Evolutionary conservation across 2,888 invertebrate species (phyloP).

Genomic region (Odontothrips loti): DNA sequence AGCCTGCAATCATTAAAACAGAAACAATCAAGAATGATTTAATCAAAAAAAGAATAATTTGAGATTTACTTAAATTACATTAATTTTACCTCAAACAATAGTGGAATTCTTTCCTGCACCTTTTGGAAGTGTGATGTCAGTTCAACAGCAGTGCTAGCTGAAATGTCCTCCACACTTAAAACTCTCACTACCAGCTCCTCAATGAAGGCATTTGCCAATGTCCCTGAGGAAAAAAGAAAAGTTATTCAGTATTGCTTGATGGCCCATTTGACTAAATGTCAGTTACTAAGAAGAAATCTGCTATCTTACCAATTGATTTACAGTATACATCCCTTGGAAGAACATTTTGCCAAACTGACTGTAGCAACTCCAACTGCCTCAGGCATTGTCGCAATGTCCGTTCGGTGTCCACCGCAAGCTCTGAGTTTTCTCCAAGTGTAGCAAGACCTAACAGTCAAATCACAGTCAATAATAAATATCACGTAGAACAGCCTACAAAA

Average conservation of each 20-base stretch:
- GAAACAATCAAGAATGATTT: slow-evolving; percentile 28
- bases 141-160: slow-evolving; percentile 73
- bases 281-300: background rate
- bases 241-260: background rate
- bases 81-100: slow-evolving; percentile 62
- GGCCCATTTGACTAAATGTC: background rate
- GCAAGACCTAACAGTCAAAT: slow-evolving; percentile 45
- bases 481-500: too few relatives aligned
- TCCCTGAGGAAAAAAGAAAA: slow-evolving; percentile 47
- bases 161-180: slow-evolving; percentile 76
- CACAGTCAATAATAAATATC: slow-evolving; percentile 45
- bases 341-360: slow-evolving; percentile 84
- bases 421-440: slow-evolving; percentile 50
- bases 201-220: slow-evolving; percentile 62
- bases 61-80: slow-evolving; percentile 24
- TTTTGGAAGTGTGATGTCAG: slow-evolving; percentile 71
- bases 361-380: slow-evolving; percentile 74
- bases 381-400: slow-evolving; percentile 77
- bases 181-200: slow-evolving; percentile 64
- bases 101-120: slow-evolving; percentile 66
- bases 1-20: slow-evolving; percentile 50
- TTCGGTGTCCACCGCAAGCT: slow-evolving; percentile 59
- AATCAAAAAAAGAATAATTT: slow-evolving; percentile 31
- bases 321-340: slow-evolving; percentile 73
- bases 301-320: slow-evolving; percentile 57